Conservation (phyloP, 2,888 invertebrate species). For the Phytoseiulus persimilis region DNA sequence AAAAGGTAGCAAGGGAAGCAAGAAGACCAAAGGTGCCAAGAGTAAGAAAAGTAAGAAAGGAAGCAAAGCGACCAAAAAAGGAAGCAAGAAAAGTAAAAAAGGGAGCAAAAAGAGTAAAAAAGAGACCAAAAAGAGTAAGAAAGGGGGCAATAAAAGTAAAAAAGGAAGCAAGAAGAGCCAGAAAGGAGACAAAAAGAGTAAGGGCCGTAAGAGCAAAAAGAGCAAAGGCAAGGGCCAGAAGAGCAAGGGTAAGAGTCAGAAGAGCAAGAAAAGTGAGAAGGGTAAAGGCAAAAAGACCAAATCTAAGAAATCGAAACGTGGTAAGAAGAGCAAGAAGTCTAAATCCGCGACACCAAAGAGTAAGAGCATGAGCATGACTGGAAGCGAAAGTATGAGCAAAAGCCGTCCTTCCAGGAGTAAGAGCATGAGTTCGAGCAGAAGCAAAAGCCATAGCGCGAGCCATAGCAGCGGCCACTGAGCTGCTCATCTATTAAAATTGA, state of each 20-base stretch:
- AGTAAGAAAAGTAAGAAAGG: not conserved
- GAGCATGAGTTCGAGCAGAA: too few relatives aligned
- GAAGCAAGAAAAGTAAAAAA: conserved; percentile 39
- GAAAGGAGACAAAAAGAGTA: conserved; percentile 57
- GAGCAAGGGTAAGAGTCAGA: conserved; percentile 48
- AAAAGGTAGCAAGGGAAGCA: not conserved
- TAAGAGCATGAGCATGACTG: too few relatives aligned
- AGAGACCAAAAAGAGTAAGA: not conserved
- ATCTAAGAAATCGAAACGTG: conserved; percentile 16
- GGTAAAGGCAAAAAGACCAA: conserved; percentile 41
- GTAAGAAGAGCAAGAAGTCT: not conserved
- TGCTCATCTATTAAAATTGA: conserved; percentile 50
- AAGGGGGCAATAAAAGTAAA: conserved; percentile 57
- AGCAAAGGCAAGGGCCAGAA: conserved; percentile 51
- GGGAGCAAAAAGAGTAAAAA: conserved; percentile 37
- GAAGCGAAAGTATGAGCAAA: too few relatives aligned
- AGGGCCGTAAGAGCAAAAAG: conserved; percentile 52
- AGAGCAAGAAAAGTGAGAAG: conserved; percentile 41
- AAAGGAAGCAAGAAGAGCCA: conserved; percentile 10
- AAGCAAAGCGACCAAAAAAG: conserved; percentile 20
- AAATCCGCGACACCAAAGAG: conserved; percentile 62
- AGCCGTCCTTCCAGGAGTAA: conserved; percentile 55
- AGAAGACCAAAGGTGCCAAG: not conserved
- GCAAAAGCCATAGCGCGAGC: too few relatives aligned
- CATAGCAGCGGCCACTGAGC: conserved; percentile 73